A percentile compares a stretch with the other conserved stretches of the same genome.
phyloP scores from a whole-genome alignment of 2,113 vertebrate genomes.

The Xiphorhynchus elegans region DNA sequence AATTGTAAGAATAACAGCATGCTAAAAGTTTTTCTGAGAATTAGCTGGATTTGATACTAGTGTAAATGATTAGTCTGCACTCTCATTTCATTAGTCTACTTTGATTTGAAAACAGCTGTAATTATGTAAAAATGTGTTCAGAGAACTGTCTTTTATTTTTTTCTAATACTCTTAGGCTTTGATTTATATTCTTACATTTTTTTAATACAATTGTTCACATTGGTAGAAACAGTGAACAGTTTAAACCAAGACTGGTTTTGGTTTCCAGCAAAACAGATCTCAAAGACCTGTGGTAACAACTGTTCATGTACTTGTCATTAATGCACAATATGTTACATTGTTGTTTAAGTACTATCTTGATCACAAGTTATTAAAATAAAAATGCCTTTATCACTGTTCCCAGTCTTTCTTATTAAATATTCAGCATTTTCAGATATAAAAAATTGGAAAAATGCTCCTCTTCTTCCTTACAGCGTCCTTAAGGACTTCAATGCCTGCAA shows the following conservation, averaged over 20 bases:
- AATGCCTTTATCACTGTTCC: not conserved
- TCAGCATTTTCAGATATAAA: not conserved
- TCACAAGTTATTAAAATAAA: not conserved
- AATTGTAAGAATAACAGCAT: not conserved
- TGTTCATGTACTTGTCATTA: not conserved
- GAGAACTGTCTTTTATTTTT: not conserved
- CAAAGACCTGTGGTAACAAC: not conserved
- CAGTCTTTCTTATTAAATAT: not conserved
- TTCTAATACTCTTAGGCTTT: not conserved
- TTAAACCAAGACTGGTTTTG: not conserved
- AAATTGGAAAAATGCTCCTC: not conserved
- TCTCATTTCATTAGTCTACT: not conserved
- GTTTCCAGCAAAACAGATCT: not conserved
- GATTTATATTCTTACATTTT: not conserved
- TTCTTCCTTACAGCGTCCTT: constrained; percentile 79
- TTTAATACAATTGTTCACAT: not conserved
- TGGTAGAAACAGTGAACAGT: not conserved
- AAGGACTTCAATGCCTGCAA: constrained; percentile 93
- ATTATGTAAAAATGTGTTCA: not conserved
- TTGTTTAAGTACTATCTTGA: not conserved
- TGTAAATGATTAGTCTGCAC: not conserved
- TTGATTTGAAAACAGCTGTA: not conserved
- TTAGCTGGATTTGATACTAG: not conserved
- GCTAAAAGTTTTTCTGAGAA: not conserved
- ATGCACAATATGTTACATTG: not conserved